Base-by-base conservation (phyloP, 2,888 invertebrate genomes). In the Amaurobius ferox region DNA sequence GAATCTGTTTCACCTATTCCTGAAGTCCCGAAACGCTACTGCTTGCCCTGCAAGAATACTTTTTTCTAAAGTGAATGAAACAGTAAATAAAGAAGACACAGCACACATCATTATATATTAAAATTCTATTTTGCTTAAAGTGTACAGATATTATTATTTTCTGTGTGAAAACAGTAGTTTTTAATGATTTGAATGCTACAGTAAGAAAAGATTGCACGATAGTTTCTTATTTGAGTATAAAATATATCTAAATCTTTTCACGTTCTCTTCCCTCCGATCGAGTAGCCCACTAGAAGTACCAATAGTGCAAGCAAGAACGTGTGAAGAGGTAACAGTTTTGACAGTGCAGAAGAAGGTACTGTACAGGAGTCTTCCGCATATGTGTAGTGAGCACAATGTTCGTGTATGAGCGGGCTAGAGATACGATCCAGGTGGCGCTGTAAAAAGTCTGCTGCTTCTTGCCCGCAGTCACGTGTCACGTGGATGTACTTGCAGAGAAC, bases 301-400 rank as follows among this genome's bases (percentile, higher is more conserved):
- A 44, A 16, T 16, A 44, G 44, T 16, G 16, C 44, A 16, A 44
- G 44, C 11, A 16, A 16, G 2, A 44, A 2, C 16, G n/a, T 2
- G 6, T 44, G 44, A 67, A 2, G 67, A n/a, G 23, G 23, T 67
- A 23, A 13, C 9, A 39, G 67, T n/a, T 35, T 9, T 30, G 35
- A 19, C 35, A 7, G 28, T 29, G 2, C 6, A 64, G 64, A 6
- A 1, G 13, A 1, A 13, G 64, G 11, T 35, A 39, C 32, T 9
- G 44, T 23, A 39, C 88, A 88, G 32, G 81, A 66, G 26, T 86
- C 79, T 5, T 76, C 67, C 28, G 88, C 86, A 62, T 81, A 86
- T 1, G 88, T 88, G 55, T 88, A 88, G 29, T 86, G 79, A 13
- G 86, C 70, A 55, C 88, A 88, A 39, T 88, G 88, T 61, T 88